Base-by-base conservation (phyloP, 2,113 vertebrate species). In the Cepphus grylle region DNA sequence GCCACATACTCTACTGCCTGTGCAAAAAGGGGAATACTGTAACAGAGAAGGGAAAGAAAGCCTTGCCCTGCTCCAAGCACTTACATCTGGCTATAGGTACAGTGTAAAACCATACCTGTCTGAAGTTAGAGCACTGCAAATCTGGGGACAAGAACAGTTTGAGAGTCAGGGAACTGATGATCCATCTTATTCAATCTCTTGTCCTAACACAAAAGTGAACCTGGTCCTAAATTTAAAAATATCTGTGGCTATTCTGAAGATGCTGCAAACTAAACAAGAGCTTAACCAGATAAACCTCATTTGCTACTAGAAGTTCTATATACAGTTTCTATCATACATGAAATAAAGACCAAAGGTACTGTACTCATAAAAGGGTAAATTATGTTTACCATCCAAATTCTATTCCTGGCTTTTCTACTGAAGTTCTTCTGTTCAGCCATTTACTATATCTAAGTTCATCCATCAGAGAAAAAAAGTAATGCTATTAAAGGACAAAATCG, bases 41-140 rank as follows among this genome's bases (percentile, higher is more conserved):
- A 67, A 56, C 34, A 53, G 56, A 45, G n/a, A 32, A 1, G 9
- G 26, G 36, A 88, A 11, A 30, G 30, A 81, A 81, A 94, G 56
- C 29, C n/a, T 45, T 88, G 50, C 36, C 36, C 29, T 1, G 0
- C 32, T 63, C 59, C 1, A 0, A 2, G 4, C 19, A 3, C 53
- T 53, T 70, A 42, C 25, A 32, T 40, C 19, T 45, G 27, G 14
- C 73, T 56, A 84, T 3, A 84, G 38, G 21, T 27, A 26, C 58
- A 55, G 17, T 3, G 27, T 21, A 69, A 89, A 62, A 18, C 15
- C 59, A 45, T 0, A 1, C 12, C 47, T 58, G 22, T 15, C 43
- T 38, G 22, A 72, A 67, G 30, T 18, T 8, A 49, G 16, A 84
- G 59, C 32, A 25, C 13, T 38, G 42, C 32, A 53, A 11, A 61